phyloP scores from a whole-genome alignment of 1,140 invertebrate genomes.

The Asobara japonica region DNA sequence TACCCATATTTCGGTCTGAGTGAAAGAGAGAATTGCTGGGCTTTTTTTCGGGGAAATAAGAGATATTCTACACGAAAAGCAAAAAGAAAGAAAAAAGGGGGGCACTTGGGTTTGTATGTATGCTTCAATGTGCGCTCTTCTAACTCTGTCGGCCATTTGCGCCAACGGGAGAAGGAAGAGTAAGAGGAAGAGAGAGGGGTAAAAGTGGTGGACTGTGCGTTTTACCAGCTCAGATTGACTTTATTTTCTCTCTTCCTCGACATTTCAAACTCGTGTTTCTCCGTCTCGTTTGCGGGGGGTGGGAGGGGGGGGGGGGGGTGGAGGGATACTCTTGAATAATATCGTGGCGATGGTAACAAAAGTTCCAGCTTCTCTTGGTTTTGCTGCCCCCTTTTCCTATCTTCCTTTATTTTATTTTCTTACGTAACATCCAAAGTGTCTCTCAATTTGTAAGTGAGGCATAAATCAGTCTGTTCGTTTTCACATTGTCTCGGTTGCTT shows the following conservation, averaged over 20 bases:
- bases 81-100: not conserved
- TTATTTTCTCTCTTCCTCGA: constrained; percentile 10
- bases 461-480: constrained; percentile 39
- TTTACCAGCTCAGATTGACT: constrained; percentile 34
- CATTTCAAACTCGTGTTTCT: not conserved
- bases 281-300: not conserved
- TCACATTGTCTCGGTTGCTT: constrained; percentile 22
- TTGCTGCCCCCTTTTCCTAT: not conserved
- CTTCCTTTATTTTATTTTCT: not conserved
- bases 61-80: not conserved
- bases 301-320: not conserved
- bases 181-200: not conserved
- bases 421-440: constrained; percentile 29
- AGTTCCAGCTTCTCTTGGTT: constrained; percentile 5
- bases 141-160: not conserved
- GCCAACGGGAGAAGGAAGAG: too few relatives aligned
- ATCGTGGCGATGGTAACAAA: constrained; percentile 33
- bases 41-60: not conserved
- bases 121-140: not conserved
- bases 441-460: constrained; percentile 39
- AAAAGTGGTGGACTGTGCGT: constrained; percentile 3
- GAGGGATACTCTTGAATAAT: constrained; percentile 36
- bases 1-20: not conserved
- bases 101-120: not conserved
- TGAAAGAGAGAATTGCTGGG: constrained; percentile 14